These are phyloP conservation scores for Capreolus pygargus DNA, from an alignment of 2,113 vertebrate species.

Conservation along the genomic window DNA sequence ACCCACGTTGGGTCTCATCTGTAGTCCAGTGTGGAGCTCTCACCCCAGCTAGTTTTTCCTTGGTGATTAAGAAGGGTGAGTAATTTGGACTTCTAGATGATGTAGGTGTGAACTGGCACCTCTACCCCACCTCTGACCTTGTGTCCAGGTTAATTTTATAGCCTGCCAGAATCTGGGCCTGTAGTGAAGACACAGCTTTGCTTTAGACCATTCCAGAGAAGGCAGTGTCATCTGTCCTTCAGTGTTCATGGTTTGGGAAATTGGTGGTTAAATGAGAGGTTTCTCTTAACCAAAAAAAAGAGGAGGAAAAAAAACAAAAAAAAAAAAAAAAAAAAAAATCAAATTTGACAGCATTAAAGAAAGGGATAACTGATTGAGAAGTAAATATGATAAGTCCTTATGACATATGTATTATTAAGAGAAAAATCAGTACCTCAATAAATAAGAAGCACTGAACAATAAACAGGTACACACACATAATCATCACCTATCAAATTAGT, in stretches of 20 bases:
- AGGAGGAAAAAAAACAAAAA: background rate
- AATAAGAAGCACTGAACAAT: constrained; percentile 20
- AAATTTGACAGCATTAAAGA: background rate
- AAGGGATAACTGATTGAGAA: background rate
- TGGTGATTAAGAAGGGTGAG: background rate
- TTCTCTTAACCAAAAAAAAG: background rate
- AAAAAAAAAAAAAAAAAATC: background rate
- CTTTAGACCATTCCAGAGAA: background rate
- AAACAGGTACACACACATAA: background rate
- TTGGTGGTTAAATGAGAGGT: background rate
- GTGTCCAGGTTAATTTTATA: background rate
- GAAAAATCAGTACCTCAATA: background rate
- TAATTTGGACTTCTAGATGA: background rate
- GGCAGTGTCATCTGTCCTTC: background rate
- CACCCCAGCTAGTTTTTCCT: background rate
- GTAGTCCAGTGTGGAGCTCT: background rate
- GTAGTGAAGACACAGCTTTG: background rate
- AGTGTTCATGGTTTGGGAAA: constrained; percentile 8
- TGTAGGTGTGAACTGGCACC: background rate
- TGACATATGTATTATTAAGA: background rate
- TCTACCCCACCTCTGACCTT: background rate
- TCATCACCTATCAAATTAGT: background rate
- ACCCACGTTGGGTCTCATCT: background rate
- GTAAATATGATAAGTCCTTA: background rate
- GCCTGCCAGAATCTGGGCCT: background rate